phyloP scores from a whole-genome alignment of 1,140 invertebrate genomes.

The Bombus breviceps region DNA sequence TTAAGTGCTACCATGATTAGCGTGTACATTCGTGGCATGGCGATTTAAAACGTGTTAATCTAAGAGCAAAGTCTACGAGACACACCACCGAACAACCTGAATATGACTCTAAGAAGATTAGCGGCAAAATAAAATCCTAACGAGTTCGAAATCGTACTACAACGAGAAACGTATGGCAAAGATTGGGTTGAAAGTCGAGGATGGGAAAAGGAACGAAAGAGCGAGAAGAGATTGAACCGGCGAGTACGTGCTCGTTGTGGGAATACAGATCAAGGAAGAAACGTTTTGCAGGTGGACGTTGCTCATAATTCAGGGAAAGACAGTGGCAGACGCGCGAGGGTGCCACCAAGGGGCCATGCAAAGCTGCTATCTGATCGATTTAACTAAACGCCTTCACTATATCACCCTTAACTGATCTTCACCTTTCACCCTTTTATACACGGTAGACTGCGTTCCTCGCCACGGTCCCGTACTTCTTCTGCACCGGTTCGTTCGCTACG shows the following conservation, averaged over 20 bases:
- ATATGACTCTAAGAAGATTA: neutral
- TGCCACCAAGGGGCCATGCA: slow-evolving; percentile 60
- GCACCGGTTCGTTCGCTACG: slow-evolving; percentile 4
- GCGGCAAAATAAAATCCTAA: neutral
- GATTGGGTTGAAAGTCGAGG: neutral
- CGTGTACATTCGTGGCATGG: neutral
- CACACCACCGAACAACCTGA: neutral
- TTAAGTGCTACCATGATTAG: slow-evolving; percentile 52
- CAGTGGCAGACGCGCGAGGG: slow-evolving; percentile 53
- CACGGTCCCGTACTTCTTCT: slow-evolving; percentile 43
- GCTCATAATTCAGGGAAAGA: slow-evolving; percentile 68
- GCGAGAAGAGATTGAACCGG: neutral
- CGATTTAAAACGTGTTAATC: slow-evolving; percentile 42
- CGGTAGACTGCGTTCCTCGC: slow-evolving; percentile 38
- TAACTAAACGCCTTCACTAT: slow-evolving; percentile 73
- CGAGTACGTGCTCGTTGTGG: neutral
- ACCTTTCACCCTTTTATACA: slow-evolving; percentile 68
- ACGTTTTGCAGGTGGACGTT: slow-evolving; percentile 45
- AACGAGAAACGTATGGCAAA: neutral
- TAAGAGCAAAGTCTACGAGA: neutral
- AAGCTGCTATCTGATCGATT: slow-evolving; percentile 75
- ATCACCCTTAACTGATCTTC: slow-evolving; percentile 76
- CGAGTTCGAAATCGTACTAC: neutral
- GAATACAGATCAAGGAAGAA: slow-evolving; percentile 49
- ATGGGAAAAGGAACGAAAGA: neutral